These are phyloP conservation scores for Tetranychus cinnabarinus DNA, from an alignment of 1,140 invertebrate genomes.

Conservation along the genomic window DNA sequence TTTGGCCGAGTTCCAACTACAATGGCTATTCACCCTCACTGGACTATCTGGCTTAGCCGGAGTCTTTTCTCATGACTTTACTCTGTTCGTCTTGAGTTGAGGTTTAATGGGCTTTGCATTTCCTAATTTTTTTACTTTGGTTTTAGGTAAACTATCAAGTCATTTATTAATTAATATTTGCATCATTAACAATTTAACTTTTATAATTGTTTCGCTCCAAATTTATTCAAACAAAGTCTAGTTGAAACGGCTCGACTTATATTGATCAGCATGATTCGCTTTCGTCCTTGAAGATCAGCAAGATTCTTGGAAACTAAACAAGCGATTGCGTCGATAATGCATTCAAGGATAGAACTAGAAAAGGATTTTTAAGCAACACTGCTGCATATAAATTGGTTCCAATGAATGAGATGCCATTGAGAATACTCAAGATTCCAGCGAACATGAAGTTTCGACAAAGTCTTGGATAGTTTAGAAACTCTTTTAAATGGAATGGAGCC, in stretches of 20 bases:
- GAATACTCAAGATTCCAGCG: background rate
- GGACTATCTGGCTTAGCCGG: too few species aligned
- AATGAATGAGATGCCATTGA: background rate
- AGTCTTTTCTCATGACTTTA: conserved; percentile 8
- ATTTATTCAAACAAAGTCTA: conserved; percentile 61
- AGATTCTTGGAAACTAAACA: background rate
- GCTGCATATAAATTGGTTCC: conserved; percentile 7
- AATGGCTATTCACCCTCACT: too few species aligned
- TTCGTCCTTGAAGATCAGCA: conserved; percentile 2
- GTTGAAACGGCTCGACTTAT: conserved; percentile 41
- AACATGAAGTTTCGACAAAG: background rate
- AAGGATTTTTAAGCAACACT: conserved; percentile 3
- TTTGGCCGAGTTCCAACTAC: too few species aligned
- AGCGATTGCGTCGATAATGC: conserved; percentile 3
- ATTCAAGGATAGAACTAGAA: conserved; percentile 2
- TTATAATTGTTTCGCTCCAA: conserved; percentile 28
- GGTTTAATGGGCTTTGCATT: conserved; percentile 14
- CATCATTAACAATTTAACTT: background rate
- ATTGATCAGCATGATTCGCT: background rate
- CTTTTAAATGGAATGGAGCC: background rate
- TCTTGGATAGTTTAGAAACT: background rate
- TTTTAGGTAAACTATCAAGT: background rate
- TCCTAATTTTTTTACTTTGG: conserved; percentile 13
- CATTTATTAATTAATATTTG: background rate
- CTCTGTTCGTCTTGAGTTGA: conserved; percentile 8